Conservation (phyloP, 2,888 invertebrate genomes). For the Cremastinae sp. region DNA sequence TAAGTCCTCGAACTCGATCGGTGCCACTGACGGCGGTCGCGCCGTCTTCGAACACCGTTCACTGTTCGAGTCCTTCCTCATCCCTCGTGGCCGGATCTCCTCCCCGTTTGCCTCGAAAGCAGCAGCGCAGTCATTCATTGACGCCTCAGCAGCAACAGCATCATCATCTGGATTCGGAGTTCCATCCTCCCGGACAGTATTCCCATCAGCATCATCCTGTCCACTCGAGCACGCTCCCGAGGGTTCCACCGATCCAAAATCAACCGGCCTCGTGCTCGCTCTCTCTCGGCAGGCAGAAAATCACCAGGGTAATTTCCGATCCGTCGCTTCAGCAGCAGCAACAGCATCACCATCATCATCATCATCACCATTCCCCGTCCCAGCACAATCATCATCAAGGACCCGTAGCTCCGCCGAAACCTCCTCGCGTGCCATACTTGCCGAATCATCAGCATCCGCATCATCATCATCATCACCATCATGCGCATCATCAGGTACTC, state of each 20-base stretch:
- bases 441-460: conserved; percentile 65
- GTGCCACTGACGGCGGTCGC: conserved; percentile 84
- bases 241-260: conserved; percentile 74
- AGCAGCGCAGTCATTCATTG: conserved; percentile 90
- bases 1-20: conserved; percentile 91
- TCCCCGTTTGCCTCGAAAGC: conserved; percentile 81
- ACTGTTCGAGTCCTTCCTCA: conserved; percentile 81
- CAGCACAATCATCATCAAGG: conserved; percentile 69
- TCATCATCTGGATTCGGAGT: conserved; percentile 38
- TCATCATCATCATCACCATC: conserved; percentile 70
- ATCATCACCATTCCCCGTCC: conserved; percentile 62
- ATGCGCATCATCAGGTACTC: conserved; percentile 61
- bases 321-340: conserved; percentile 76
- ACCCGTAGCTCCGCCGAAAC: conserved; percentile 83
- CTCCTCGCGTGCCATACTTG: conserved; percentile 84
- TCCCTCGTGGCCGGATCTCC: conserved; percentile 82
- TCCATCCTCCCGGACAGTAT: conserved; percentile 60
- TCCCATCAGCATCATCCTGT: conserved; percentile 61
- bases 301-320: conserved; percentile 84
- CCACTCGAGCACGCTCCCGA: conserved; percentile 75
- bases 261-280: conserved; percentile 76
- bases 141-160: conserved; percentile 82
- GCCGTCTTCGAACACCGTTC: conserved; percentile 68
- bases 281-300: conserved; percentile 77
- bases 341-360: conserved; percentile 65